These are phyloP conservation scores for Zygogramma bicolorata DNA, from an alignment of 2,888 invertebrate species.

Conservation along the genomic window DNA sequence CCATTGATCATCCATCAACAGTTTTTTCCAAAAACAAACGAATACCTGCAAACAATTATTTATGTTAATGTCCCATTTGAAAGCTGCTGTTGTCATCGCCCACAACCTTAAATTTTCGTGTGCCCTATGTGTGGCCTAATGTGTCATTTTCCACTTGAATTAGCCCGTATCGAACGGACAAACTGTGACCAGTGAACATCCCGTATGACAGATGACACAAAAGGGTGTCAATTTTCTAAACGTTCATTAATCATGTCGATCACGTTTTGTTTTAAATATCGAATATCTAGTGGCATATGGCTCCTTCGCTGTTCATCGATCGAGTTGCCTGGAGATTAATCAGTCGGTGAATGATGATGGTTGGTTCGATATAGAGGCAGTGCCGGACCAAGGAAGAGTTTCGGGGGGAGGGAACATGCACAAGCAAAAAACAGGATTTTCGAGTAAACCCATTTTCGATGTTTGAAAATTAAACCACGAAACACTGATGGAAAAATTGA, in stretches of 20 bases:
- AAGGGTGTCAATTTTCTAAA: conserved; percentile 56
- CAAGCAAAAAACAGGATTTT: no score
- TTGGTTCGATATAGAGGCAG: not conserved
- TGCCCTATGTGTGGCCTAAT: conserved; percentile 9
- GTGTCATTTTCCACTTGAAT: conserved; percentile 48
- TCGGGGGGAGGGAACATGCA: no score
- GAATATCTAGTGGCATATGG: conserved; percentile 33
- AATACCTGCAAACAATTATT: no score
- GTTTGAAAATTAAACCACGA: no score
- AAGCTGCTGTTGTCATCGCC: not conserved
- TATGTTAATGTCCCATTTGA: no score
- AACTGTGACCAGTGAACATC: conserved; percentile 19
- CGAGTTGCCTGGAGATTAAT: not conserved
- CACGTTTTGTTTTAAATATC: conserved; percentile 27
- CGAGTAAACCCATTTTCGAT: no score
- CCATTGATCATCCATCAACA: no score
- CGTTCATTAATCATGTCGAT: conserved; percentile 47
- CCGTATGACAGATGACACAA: conserved; percentile 52
- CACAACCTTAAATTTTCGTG: not conserved
- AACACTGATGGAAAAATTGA: no score
- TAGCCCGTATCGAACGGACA: conserved; percentile 20
- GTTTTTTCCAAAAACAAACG: no score
- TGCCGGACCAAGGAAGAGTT: no score
- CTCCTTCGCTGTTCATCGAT: not conserved
- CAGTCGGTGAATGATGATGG: not conserved